A percentile compares a stretch with the other conserved stretches of the same genome.
Evolutionary conservation across 2,888 invertebrate species (phyloP).

Genomic region (Pristionchus maxplancki): DNA sequence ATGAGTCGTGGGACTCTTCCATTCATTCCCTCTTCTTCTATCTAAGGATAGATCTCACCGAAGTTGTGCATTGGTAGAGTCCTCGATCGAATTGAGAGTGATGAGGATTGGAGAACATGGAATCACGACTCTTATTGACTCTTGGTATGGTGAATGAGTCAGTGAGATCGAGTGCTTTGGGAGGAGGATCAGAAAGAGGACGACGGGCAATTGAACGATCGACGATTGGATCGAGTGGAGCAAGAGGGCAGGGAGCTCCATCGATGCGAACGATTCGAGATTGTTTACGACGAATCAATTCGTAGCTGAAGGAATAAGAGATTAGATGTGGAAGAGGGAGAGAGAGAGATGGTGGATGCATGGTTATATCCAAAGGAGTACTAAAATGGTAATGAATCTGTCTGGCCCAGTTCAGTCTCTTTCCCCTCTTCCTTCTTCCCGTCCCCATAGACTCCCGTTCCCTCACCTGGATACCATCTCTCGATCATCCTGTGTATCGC

Average conservation of each 20-base stretch:
- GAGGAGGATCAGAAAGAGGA: constrained; percentile 38
- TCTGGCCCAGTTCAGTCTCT: background rate
- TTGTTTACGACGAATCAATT: constrained; percentile 51
- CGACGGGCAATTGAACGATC: constrained; percentile 20
- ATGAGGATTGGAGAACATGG: constrained; percentile 74
- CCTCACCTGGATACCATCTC: constrained; percentile 47
- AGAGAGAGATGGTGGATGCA: background rate
- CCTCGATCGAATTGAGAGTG: constrained; percentile 74
- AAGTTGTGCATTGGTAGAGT: constrained; percentile 66
- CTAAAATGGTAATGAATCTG: constrained; percentile 7
- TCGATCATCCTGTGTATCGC: constrained; percentile 70
- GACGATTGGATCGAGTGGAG: background rate
- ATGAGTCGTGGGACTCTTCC: constrained; percentile 5
- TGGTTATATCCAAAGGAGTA: background rate
- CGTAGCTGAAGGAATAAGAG: constrained; percentile 43
- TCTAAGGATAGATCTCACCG: constrained; percentile 53
- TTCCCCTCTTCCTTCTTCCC: background rate
- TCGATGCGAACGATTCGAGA: constrained; percentile 51
- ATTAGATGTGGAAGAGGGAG: background rate
- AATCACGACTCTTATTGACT: constrained; percentile 59
- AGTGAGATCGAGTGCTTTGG: constrained; percentile 56
- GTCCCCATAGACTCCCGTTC: background rate
- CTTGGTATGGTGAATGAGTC: constrained; percentile 70
- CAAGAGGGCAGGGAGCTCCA: background rate
- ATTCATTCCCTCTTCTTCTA: background rate